Base-by-base conservation (phyloP, 2,113 vertebrate genomes). In the Hippocampus abdominalis region DNA sequence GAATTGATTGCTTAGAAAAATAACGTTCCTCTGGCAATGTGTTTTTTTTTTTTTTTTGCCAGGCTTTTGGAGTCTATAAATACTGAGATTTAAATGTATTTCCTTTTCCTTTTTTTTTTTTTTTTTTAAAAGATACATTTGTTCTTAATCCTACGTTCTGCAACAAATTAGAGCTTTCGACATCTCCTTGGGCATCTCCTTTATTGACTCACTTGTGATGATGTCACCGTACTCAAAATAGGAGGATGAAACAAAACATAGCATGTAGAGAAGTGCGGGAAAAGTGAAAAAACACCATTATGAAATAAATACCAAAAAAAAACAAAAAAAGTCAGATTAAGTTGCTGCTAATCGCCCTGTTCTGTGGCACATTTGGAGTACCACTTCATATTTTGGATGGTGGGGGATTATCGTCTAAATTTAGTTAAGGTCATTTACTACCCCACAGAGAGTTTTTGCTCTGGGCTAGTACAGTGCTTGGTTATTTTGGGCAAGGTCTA, bases 221-320 rank as follows among this genome's bases (percentile, higher is more conserved):
- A 86, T 88, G 84, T 84, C 87, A 87, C 71, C 25, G 25, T 71
- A 63, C 75, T 64, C 70, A 60, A 80, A 59, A 72, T 75, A 81
- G 54, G 67, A 73, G 67, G 66, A 57, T 68, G 72, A 54, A 60
- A 70, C 71, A 64, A 75, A 81, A 81, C 79, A 82, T 66, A 75
- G 16, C 21, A 71, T 54, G 66, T 46, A 69, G 60, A 76, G 61
- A 3, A 9, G 54, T 73, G 77, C 61, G 20, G 71, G 59, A 73
- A 42, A 40, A 64, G 29, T 64, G 3, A 56, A 60, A 60, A 71
- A 77, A 36, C n/a, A 59, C 54, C 44, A 68, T 16, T 42, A 32
- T 59, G 7, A 60, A 18, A 27, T 61, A 51, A 1, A 70, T 68
- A 40, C 27, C 32, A 36, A 32, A 32, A 32, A 36, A 27, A 36